Percentiles rank a stretch among this genome's conserved stretches.
Evolutionary conservation across 1,140 invertebrate species (phyloP).

Genomic region (Octopus bimaculoides): DNA sequence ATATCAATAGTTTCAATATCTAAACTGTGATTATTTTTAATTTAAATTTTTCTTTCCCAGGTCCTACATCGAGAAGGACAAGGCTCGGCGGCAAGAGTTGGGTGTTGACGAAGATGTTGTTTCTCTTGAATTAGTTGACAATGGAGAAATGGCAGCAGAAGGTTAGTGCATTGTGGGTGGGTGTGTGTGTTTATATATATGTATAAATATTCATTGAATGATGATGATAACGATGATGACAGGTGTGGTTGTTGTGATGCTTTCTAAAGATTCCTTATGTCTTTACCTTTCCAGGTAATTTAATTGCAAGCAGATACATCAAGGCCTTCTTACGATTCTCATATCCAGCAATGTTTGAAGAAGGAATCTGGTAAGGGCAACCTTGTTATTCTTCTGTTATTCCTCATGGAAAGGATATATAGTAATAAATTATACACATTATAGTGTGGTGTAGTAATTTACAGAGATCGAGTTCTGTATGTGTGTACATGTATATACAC

Average conservation of each 20-base stretch:
- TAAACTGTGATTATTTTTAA: background rate
- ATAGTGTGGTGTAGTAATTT: background rate
- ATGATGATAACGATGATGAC: background rate
- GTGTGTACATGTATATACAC: background rate
- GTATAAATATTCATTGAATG: too few species aligned
- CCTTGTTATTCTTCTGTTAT: background rate
- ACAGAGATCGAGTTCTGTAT: background rate
- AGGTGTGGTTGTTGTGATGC: background rate
- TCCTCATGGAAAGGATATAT: background rate
- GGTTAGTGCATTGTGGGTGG: slow-evolving; percentile 56
- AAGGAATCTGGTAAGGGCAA: slow-evolving; percentile 62
- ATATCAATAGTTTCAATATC: background rate
- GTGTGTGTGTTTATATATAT: too few species aligned
- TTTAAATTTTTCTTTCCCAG: slow-evolving; percentile 22
- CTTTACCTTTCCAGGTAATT: slow-evolving; percentile 43
- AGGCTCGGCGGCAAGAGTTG: slow-evolving; percentile 67
- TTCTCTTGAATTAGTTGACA: slow-evolving; percentile 66
- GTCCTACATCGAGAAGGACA: slow-evolving; percentile 75
- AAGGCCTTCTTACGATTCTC: slow-evolving; percentile 63
- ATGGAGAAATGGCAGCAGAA: slow-evolving; percentile 66
- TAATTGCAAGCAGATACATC: slow-evolving; percentile 64
- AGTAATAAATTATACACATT: background rate
- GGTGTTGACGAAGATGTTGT: slow-evolving; percentile 64
- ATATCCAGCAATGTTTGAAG: slow-evolving; percentile 72
- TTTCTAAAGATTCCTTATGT: background rate